phyloP scores from a whole-genome alignment of 2,797 vertebrate genomes.

The Macrochelys suwanniensis region DNA sequence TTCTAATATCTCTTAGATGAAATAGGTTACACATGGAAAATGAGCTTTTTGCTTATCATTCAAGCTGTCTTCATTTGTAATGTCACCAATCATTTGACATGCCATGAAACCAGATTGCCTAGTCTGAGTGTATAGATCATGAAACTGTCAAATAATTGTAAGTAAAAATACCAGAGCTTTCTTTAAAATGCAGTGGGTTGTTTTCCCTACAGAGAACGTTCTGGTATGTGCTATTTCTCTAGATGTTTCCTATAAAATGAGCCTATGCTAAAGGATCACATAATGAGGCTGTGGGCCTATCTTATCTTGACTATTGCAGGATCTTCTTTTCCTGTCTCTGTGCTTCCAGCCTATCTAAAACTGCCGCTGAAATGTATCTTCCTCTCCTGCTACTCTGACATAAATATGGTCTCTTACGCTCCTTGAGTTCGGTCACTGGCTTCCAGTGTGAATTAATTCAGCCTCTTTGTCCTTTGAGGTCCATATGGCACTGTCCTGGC shows the following conservation, averaged over 20 bases:
- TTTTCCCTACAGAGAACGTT: not conserved
- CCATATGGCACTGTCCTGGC: not conserved
- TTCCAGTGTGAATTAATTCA: not conserved
- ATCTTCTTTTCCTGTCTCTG: not conserved
- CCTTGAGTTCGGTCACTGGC: not conserved
- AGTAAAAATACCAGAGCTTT: not conserved
- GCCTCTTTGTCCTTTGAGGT: rapidly evolving
- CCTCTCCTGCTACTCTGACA: not conserved
- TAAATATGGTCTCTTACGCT: not conserved
- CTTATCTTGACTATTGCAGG: not conserved
- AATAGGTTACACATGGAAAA: not conserved
- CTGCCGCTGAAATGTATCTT: not conserved
- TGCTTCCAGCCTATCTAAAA: not conserved
- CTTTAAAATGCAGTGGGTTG: not conserved
- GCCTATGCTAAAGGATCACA: not conserved
- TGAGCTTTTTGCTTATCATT: not conserved
- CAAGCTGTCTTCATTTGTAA: not conserved
- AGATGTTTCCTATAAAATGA: not conserved
- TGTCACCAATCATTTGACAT: not conserved
- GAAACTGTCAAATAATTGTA: not conserved
- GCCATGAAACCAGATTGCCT: not conserved
- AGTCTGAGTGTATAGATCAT: not conserved
- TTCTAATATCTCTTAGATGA: not conserved
- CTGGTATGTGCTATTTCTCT: not conserved
- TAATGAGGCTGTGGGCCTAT: not conserved